Conservation (phyloP, 2,888 invertebrate species). For the Agonopterix heracliana region DNA sequence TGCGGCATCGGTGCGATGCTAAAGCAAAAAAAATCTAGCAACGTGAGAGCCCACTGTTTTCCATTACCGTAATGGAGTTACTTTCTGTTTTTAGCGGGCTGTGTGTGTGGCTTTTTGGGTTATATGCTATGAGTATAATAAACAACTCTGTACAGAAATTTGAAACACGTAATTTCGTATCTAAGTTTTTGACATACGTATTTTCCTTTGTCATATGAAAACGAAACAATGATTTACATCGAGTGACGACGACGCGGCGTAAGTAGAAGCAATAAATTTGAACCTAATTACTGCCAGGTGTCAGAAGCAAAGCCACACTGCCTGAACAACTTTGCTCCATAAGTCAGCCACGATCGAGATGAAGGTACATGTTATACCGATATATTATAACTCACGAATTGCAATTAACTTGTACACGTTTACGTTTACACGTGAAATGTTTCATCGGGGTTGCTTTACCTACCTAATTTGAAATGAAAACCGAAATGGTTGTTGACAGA, state of each 20-base stretch:
- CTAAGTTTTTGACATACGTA: not conserved
- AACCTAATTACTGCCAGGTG: conserved; percentile 66
- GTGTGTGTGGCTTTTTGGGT: conserved; percentile 3
- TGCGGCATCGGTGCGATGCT: conserved; percentile 55
- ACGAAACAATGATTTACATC: conserved; percentile 36
- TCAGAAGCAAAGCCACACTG: conserved; percentile 54
- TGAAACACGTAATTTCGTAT: not conserved
- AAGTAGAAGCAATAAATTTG: conserved; percentile 57
- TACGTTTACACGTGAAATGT: conserved; percentile 1
- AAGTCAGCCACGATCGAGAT: conserved; percentile 55
- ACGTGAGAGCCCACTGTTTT: conserved; percentile 61
- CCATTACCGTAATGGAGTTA: conserved; percentile 68
- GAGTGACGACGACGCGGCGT: conserved; percentile 30
- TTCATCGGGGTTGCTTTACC: not conserved
- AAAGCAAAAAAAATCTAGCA: conserved; percentile 44
- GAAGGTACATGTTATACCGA: conserved; percentile 22
- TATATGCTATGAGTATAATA: conserved; percentile 19
- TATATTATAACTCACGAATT: conserved; percentile 1
- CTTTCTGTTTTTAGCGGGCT: conserved; percentile 38
- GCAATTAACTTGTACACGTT: conserved; percentile 1
- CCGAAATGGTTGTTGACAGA: no score
- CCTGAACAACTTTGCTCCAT: conserved; percentile 55
- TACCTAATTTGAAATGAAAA: no score
- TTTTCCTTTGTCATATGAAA: conserved; percentile 16
- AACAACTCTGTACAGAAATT: not conserved